These are phyloP conservation scores for Galeruca laticollis DNA, from an alignment of 2,888 invertebrate species.

Conservation along the genomic window DNA sequence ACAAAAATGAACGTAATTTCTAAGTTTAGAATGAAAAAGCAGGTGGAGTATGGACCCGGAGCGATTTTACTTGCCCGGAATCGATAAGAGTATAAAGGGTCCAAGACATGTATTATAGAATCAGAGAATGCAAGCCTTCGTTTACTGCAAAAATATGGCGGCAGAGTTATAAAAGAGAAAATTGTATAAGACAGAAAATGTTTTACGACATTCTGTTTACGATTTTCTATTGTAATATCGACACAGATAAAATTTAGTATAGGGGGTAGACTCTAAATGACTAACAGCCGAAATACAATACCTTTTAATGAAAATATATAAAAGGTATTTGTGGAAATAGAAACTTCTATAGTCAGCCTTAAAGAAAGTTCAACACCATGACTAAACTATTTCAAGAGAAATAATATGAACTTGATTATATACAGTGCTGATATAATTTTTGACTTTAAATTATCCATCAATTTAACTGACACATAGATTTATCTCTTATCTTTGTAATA, in stretches of 20 bases:
- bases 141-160: conserved; percentile 28
- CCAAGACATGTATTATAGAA: conserved; percentile 33
- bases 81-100: conserved; percentile 30
- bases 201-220: conserved; percentile 28
- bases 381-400: no score
- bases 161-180: conserved; percentile 28
- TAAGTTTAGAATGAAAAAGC: neutral
- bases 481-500: no score
- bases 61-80: conserved; percentile 18
- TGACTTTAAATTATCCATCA: no score
- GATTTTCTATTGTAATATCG: conserved; percentile 14
- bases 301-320: no score
- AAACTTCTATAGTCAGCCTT: no score
- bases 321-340: no score
- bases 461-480: no score
- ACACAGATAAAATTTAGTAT: neutral
- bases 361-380: no score
- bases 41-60: neutral
- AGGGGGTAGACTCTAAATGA: neutral
- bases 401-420: no score
- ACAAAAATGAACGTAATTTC: neutral
- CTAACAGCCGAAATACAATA: no score
- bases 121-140: conserved; percentile 29
- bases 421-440: no score
- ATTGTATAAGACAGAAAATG: conserved; percentile 33